Conservation (phyloP, 2,797 vertebrate species). For the Smutsia gigantea region DNA sequence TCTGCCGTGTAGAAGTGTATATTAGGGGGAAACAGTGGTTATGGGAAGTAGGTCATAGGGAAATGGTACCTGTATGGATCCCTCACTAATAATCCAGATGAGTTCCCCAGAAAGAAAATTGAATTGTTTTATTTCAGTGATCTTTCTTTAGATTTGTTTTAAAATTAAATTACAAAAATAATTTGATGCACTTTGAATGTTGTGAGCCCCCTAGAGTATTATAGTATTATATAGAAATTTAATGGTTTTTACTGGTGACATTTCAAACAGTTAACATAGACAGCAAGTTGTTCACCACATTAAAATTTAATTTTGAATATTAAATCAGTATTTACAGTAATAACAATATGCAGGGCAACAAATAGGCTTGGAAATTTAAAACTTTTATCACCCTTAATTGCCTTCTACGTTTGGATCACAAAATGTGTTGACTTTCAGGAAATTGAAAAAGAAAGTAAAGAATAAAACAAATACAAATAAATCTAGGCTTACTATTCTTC, state of each 20-base stretch:
- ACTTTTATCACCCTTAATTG: neutral
- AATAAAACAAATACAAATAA: neutral
- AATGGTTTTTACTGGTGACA: neutral
- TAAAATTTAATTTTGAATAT: slow-evolving; percentile 50
- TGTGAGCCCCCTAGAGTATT: slow-evolving; percentile 31
- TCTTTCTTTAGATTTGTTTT: slow-evolving; percentile 50
- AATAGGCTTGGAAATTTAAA: slow-evolving; percentile 4
- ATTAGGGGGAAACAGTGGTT: neutral
- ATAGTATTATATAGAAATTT: too few species aligned
- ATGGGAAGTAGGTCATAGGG: neutral
- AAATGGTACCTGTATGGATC: neutral
- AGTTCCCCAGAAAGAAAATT: slow-evolving; percentile 4
- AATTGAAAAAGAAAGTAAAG: neutral
- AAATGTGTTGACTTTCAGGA: slow-evolving; percentile 46
- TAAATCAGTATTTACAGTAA: neutral
- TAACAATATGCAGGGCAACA: neutral
- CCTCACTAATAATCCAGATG: neutral
- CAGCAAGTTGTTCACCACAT: slow-evolving; percentile 1
- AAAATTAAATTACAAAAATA: slow-evolving; percentile 28
- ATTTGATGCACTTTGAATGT: slow-evolving; percentile 37
- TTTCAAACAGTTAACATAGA: slow-evolving; percentile 34
- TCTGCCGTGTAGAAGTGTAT: neutral
- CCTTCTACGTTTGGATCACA: neutral
- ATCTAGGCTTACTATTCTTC: neutral
- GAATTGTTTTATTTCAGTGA: slow-evolving; percentile 11